These are phyloP conservation scores for Lamellibrachia satsuma DNA, from an alignment of 2,888 invertebrate species.

Conservation along the genomic window DNA sequence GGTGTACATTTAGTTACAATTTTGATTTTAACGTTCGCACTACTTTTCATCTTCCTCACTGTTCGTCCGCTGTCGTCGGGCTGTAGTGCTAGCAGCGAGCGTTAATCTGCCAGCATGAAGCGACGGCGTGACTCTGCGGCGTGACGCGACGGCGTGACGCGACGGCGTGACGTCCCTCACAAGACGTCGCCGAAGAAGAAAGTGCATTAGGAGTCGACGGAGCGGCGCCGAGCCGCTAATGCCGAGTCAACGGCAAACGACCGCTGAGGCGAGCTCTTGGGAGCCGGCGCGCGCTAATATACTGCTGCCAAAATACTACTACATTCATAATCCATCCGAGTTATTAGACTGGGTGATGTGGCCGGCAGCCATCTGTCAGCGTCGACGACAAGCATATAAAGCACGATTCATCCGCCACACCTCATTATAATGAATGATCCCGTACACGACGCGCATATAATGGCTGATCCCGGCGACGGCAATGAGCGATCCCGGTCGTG, in stretches of 20 bases:
- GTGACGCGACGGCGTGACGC: neutral
- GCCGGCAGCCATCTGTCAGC: neutral
- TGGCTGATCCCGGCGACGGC: neutral
- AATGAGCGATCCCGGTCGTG: neutral
- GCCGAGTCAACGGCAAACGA: neutral
- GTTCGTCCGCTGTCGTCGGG: too few relatives aligned
- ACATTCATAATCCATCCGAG: constrained; percentile 22
- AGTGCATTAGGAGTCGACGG: neutral
- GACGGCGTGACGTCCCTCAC: neutral
- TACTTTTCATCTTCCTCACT: too few relatives aligned
- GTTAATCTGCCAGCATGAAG: neutral
- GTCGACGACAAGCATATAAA: constrained; percentile 4
- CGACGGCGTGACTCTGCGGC: neutral
- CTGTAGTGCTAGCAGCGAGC: neutral
- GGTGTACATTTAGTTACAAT: too few relatives aligned
- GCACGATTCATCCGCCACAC: neutral
- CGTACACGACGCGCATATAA: neutral
- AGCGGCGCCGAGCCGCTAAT: neutral
- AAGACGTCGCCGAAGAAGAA: neutral
- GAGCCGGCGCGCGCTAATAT: neutral
- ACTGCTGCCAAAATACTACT: constrained; percentile 13
- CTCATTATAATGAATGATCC: constrained; percentile 17
- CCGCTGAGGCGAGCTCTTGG: neutral
- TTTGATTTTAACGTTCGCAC: too few relatives aligned
- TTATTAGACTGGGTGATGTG: constrained; percentile 13